Evolutionary conservation across 2,797 vertebrate genomes (phyloP).

Genomic region (Megalops cyprinoides): DNA sequence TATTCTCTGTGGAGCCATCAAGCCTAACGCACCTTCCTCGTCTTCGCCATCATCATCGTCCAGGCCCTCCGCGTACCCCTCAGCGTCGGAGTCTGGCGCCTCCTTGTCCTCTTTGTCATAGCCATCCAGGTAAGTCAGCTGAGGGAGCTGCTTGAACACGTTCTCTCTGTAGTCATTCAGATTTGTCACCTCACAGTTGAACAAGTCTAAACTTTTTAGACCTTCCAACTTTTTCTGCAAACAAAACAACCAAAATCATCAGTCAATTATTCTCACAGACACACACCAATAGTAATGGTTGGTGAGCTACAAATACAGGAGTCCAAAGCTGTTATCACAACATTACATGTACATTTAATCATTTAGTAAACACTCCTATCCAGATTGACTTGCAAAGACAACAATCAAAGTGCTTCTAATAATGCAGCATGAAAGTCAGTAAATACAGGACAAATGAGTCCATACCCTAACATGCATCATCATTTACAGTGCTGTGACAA

Average conservation of each 20-base stretch:
- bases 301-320: too few relatives aligned
- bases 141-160: conserved; percentile 94
- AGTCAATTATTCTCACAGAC: not conserved
- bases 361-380: too few relatives aligned
- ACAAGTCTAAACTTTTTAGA: conserved; percentile 96
- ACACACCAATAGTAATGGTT: too few relatives aligned
- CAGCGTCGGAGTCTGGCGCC: conserved; percentile 88
- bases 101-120: conserved; percentile 94
- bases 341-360: too few relatives aligned
- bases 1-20: not conserved
- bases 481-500: too few relatives aligned
- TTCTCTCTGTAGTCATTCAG: conserved; percentile 96
- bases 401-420: too few relatives aligned
- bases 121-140: conserved; percentile 94
- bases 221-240: conserved; percentile 93
- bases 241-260: conserved; percentile 15
- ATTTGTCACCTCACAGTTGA: conserved; percentile 99
- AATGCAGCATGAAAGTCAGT: too few relatives aligned
- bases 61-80: conserved; percentile 88
- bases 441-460: too few relatives aligned
- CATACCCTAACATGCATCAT: too few relatives aligned
- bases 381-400: too few relatives aligned
- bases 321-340: too few relatives aligned
- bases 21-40: conserved; percentile 79
- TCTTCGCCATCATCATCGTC: conserved; percentile 79